A percentile compares a stretch with the other conserved stretches of the same genome.
Conservation (phyloP, 2,113 vertebrate genomes). For the Piaya cayana region DNA sequence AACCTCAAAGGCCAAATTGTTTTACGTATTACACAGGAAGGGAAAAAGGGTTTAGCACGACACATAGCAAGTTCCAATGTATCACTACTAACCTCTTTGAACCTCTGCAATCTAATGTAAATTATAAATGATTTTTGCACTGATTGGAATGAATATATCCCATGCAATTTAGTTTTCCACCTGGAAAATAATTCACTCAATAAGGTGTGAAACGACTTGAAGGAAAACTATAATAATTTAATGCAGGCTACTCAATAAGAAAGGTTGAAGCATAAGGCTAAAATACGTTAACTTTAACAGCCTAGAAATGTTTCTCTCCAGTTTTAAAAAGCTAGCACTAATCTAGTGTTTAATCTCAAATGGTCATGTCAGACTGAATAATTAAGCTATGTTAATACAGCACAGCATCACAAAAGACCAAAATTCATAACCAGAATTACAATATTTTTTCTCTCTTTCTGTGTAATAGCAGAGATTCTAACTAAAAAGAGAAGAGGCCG, state of each 20-base stretch:
- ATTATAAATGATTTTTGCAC: conserved; percentile 10
- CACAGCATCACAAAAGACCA: background rate
- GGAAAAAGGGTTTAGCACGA: background rate
- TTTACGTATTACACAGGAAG: background rate
- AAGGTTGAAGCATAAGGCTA: background rate
- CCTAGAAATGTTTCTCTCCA: background rate
- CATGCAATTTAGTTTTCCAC: background rate
- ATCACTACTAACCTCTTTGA: background rate
- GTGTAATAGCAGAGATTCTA: background rate
- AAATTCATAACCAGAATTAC: background rate
- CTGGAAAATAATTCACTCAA: background rate
- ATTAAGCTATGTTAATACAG: background rate
- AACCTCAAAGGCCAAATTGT: background rate
- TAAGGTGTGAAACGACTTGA: background rate
- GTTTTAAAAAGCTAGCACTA: background rate
- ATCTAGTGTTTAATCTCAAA: background rate
- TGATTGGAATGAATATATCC: background rate
- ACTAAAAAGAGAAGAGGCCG: background rate
- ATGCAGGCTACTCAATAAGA: background rate
- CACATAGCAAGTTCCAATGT: background rate
- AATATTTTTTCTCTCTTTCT: accelerated
- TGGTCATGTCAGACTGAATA: background rate
- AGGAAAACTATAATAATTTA: background rate
- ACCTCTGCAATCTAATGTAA: background rate
- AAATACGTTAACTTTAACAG: background rate